Evolutionary conservation across 2,113 vertebrate species (phyloP), one percentile per base, ranked within the genome.

Genomic region (Paedocypris sp.): DNA sequence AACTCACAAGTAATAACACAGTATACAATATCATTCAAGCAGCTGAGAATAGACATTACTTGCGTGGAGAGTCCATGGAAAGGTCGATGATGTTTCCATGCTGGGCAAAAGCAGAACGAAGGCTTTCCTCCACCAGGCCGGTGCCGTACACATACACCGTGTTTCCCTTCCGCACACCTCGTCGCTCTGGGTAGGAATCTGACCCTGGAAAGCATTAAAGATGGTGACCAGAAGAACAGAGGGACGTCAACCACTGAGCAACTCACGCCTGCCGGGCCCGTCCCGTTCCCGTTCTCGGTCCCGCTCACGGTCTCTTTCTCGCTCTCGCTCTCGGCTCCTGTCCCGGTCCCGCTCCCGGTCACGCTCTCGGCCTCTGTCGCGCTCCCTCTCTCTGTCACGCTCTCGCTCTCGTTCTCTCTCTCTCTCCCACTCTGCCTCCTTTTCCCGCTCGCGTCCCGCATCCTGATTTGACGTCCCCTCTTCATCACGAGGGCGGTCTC

Each of bases 51-150:
- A 11, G 9, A 36, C 68, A n/a, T 4, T 72, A 94, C 92, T 93
- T 94, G 81, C 84, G 85, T 28, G 85, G 88, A 28, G 84, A 84
- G 77, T 95, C 92, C 88, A 91, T 88, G 9, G 89, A 87, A 54
- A 95, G 83, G 73, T 95, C 88, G n/a, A 95, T 91, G 75, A 94
- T 90, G 77, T 75, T 91, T 59, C 92, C 92, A 3, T 92, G 90
- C 36, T 83, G 81, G 20, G 87, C 79, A 68, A 95, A 95, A 36
- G 91, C 86, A 0, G 82, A 69, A 2, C 82, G 88, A 66, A 95
- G 82, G 43, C 82, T 84, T 50, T 88, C 84, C 62, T 91, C 88
- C 0, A 79, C 80, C 29, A 94, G 87, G 28, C 89, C 89, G 3
- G 86, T 79, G 15, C 92, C 92, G 0, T 87, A 85, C 38, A 95